Conservation (phyloP, 53 echinoderm and acorn worm species). For the Patiria pectinifera region DNA sequence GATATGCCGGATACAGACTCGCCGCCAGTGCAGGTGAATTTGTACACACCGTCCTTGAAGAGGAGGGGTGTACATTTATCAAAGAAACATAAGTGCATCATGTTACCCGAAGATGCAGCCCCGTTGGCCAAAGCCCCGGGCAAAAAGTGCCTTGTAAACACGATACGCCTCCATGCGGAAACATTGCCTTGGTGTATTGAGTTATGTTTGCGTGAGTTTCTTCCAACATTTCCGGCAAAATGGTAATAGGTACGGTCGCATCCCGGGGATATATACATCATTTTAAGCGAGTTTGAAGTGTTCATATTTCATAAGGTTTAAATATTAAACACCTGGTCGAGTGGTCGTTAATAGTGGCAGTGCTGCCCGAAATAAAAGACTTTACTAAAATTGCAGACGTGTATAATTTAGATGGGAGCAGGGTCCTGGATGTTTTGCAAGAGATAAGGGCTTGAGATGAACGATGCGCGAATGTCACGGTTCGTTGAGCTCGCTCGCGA, state of each 20-base stretch:
- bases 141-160: neutral
- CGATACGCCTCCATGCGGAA: neutral
- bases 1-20: neutral
- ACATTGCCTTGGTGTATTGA: neutral
- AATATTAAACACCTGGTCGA: neutral
- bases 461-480: neutral
- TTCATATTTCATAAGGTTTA: neutral
- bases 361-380: neutral
- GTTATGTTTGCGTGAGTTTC: neutral
- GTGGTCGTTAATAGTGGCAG: neutral
- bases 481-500: neutral
- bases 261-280: neutral
- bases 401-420: neutral
- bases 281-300: neutral
- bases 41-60: neutral
- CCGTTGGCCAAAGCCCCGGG: neutral
- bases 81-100: neutral
- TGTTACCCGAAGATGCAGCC: neutral
- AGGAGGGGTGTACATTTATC: neutral
- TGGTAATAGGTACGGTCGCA: no score
- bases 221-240: no score
- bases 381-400: neutral
- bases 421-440: neutral
- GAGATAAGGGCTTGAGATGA: neutral
- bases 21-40: neutral